A percentile compares a stretch with the other conserved stretches of the same genome.
phyloP scores from a whole-genome alignment of 2,888 invertebrate species.

The Tanaodytes sp. region DNA sequence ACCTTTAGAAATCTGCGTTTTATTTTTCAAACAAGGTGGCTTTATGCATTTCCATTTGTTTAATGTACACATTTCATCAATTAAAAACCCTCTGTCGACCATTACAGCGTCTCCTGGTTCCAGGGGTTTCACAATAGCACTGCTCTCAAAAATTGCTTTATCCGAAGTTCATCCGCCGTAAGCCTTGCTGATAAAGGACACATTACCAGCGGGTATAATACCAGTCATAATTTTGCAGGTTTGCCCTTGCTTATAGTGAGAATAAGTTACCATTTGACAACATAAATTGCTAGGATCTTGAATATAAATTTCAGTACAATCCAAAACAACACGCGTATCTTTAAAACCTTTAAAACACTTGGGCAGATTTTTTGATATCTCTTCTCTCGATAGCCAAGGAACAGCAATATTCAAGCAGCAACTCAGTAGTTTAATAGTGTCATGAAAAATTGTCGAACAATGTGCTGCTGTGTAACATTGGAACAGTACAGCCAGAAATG shows the following conservation, averaged over 20 bases:
- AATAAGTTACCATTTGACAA: slow-evolving; percentile 54
- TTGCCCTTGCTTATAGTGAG: slow-evolving; percentile 54
- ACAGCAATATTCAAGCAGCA: background rate
- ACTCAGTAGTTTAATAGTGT: background rate
- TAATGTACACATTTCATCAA: slow-evolving; percentile 46
- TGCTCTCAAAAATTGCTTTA: slow-evolving; percentile 37
- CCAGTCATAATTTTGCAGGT: slow-evolving; percentile 20
- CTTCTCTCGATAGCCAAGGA: slow-evolving; percentile 5
- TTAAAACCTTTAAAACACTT: slow-evolving; percentile 49
- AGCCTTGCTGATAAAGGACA: slow-evolving; percentile 56
- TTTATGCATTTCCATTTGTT: slow-evolving; percentile 3
- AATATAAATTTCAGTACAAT: slow-evolving; percentile 59
- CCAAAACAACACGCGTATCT: slow-evolving; percentile 56
- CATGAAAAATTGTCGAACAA: background rate
- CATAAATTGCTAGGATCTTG: slow-evolving; percentile 53
- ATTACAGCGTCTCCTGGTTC: slow-evolving; percentile 33
- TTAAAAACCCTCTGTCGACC: slow-evolving; percentile 51
- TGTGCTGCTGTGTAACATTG: no score
- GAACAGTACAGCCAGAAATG: no score
- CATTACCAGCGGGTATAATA: slow-evolving; percentile 57
- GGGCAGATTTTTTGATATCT: slow-evolving; percentile 56
- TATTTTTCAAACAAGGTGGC: background rate
- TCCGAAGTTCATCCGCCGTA: slow-evolving; percentile 48
- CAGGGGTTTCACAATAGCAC: slow-evolving; percentile 26
- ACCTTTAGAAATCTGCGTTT: background rate